Percentiles rank a stretch among this genome's conserved stretches.
Evolutionary conservation across 2,113 vertebrate species (phyloP).

Genomic region (Salminus brasiliensis): DNA sequence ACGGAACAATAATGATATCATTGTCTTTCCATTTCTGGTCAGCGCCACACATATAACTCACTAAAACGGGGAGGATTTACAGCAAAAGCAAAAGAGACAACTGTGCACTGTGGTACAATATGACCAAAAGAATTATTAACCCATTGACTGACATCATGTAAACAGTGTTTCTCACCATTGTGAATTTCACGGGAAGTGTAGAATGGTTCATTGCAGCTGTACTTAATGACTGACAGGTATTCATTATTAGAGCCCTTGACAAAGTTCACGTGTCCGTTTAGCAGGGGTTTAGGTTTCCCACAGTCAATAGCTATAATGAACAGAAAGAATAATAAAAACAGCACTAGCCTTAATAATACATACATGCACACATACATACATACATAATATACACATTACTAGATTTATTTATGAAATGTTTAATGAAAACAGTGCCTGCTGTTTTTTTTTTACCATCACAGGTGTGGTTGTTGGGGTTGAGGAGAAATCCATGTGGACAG

Average conservation of each 20-base stretch:
- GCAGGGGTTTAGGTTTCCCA: slow-evolving; percentile 62
- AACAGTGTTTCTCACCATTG: slow-evolving; percentile 47
- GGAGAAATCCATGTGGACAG: slow-evolving; percentile 22
- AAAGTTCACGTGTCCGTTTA: slow-evolving; percentile 64
- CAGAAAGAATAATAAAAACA: background rate
- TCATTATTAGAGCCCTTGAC: slow-evolving; percentile 67
- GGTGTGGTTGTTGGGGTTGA: slow-evolving; percentile 9
- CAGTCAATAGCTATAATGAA: slow-evolving; percentile 69
- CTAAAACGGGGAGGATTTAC: slow-evolving; percentile 42
- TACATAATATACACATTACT: background rate
- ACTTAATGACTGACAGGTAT: slow-evolving; percentile 69
- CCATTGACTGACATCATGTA: background rate
- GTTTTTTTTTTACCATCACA: slow-evolving; percentile 25
- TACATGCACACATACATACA: no score
- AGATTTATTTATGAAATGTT: background rate
- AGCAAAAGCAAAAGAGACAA: background rate
- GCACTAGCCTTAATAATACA: background rate
- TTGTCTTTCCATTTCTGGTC: slow-evolving; percentile 65
- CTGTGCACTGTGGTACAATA: background rate
- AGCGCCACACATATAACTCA: slow-evolving; percentile 61
- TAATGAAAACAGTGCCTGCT: background rate
- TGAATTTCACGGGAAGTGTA: slow-evolving; percentile 55
- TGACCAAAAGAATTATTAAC: background rate
- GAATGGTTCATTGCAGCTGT: slow-evolving; percentile 71
- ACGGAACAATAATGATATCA: slow-evolving; percentile 48